Evolutionary conservation across 2,888 invertebrate species (phyloP).

Genomic region (Fabriciana adippe): DNA sequence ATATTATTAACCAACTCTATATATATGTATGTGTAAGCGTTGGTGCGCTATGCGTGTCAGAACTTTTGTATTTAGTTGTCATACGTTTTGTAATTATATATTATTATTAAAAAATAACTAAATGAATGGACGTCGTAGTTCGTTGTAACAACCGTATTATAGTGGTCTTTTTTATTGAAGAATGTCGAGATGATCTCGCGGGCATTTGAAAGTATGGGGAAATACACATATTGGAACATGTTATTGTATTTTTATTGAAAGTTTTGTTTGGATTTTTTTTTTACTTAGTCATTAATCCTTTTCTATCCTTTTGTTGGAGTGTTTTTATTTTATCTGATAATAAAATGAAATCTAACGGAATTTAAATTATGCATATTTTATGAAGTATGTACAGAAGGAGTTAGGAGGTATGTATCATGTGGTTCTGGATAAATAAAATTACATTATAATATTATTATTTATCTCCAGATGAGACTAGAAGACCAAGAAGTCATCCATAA

Average conservation of each 20-base stretch:
- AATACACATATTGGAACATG: constrained; percentile 78
- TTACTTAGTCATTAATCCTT: too few relatives aligned
- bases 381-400: too few relatives aligned
- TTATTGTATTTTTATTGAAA: constrained; percentile 50
- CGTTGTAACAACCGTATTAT: constrained; percentile 58
- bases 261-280: too few relatives aligned
- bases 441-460: too few relatives aligned
- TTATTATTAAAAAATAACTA: constrained; percentile 61
- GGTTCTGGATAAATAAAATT: too few relatives aligned
- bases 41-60: constrained; percentile 74
- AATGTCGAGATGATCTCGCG: constrained; percentile 77
- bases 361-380: too few relatives aligned
- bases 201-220: constrained; percentile 67
- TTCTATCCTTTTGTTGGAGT: too few relatives aligned
- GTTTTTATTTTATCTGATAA: too few relatives aligned
- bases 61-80: constrained; percentile 77
- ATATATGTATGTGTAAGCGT: constrained; percentile 75
- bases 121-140: constrained; percentile 60
- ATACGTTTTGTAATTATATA: constrained; percentile 79
- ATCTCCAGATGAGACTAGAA: too few relatives aligned
- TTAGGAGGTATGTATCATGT: too few relatives aligned
- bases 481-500: too few relatives aligned
- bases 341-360: too few relatives aligned
- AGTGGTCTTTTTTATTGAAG: constrained; percentile 76
- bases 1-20: constrained; percentile 33